These are phyloP conservation scores for Cyclina sinensis DNA, from an alignment of 1,140 invertebrate genomes.

Conservation along the genomic window DNA sequence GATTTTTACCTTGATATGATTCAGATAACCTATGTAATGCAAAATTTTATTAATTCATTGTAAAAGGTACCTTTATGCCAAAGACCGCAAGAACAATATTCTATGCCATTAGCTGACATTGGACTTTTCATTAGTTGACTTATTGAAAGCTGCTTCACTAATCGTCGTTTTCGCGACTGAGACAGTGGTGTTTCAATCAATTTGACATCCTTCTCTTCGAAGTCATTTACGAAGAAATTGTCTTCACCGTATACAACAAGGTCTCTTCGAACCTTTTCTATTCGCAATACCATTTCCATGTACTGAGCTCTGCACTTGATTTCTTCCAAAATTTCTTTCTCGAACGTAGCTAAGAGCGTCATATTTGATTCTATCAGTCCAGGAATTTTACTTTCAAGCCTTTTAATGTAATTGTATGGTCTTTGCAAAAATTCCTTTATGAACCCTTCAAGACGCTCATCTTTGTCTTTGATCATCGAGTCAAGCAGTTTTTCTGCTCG, in stretches of 20 bases:
- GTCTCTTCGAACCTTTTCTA: slow-evolving; percentile 33
- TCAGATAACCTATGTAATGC: no score
- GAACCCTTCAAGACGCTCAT: slow-evolving; percentile 29
- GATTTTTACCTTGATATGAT: no score
- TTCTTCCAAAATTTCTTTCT: slow-evolving; percentile 35
- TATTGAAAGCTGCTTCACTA: no score
- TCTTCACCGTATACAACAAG: slow-evolving; percentile 53
- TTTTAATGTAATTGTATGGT: slow-evolving; percentile 53
- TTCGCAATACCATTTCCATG: slow-evolving; percentile 33
- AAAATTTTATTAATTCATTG: no score
- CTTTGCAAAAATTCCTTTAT: slow-evolving; percentile 34
- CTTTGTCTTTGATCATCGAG: slow-evolving; percentile 49
- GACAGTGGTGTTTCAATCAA: not conserved
- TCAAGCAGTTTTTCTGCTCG: slow-evolving; percentile 53
- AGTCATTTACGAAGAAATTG: slow-evolving; percentile 48
- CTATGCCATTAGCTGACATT: no score
- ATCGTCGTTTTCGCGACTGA: no score
- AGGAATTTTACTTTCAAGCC: slow-evolving; percentile 55
- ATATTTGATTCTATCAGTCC: slow-evolving; percentile 40
- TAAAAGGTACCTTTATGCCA: slow-evolving; percentile 40
- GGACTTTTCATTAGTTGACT: no score
- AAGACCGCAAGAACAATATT: no score
- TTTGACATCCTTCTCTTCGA: slow-evolving; percentile 56
- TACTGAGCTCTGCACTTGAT: slow-evolving; percentile 18
- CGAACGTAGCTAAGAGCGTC: slow-evolving; percentile 36